phyloP scores from a whole-genome alignment of 2,113 vertebrate species.

The Camelus bactrianus region DNA sequence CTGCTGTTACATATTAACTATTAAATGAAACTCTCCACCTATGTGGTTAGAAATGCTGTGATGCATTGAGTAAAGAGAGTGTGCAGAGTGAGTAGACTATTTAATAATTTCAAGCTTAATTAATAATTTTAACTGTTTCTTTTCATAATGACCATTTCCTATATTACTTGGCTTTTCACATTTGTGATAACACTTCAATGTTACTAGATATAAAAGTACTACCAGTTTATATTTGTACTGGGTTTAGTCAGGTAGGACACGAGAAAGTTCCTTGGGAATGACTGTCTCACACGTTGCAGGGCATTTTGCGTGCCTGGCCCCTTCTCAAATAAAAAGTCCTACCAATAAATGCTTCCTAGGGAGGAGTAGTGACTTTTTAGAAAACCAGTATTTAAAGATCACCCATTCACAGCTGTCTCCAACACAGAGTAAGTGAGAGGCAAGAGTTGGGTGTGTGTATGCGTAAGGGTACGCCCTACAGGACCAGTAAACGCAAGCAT shows the following conservation, averaged over 20 bases:
- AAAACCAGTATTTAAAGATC: neutral
- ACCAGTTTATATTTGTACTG: neutral
- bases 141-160: conserved; percentile 28
- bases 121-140: neutral
- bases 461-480: neutral
- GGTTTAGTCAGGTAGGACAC: neutral
- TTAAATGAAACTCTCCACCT: neutral
- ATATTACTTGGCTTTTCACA: neutral
- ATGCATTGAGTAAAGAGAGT: neutral
- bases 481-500: neutral
- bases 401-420: neutral
- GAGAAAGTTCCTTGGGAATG: neutral
- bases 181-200: neutral
- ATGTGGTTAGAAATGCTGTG: neutral
- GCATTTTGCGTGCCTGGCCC: neutral
- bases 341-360: neutral
- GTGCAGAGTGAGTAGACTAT: neutral
- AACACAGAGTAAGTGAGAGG: neutral
- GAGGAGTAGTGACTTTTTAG: neutral
- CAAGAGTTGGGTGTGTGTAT: neutral
- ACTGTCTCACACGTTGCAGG: neutral
- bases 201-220: conserved; percentile 14
- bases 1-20: neutral
- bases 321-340: neutral
- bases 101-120: neutral